Evolutionary conservation across 2,113 vertebrate genomes (phyloP).

Genomic region (Ranitomeya imitator): DNA sequence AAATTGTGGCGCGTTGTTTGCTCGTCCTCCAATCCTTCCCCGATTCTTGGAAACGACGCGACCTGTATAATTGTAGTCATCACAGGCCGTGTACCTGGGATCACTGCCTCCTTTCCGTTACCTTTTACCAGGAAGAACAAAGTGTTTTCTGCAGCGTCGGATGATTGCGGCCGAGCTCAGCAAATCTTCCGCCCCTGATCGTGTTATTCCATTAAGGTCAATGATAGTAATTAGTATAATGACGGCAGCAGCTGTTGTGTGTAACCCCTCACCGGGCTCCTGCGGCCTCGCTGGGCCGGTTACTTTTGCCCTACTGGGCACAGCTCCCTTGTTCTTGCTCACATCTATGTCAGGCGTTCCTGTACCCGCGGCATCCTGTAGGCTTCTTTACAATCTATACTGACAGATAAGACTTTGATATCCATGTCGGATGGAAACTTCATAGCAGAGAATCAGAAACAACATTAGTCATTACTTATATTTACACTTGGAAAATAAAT

Average conservation of each 20-base stretch:
- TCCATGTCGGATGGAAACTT: not conserved
- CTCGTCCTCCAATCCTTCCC: not conserved
- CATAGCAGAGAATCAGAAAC: not conserved
- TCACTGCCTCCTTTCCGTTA: not conserved
- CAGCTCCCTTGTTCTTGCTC: not conserved
- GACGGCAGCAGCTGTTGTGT: slow-evolving; percentile 14
- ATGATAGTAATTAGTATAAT: slow-evolving; percentile 39
- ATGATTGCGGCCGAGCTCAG: not conserved
- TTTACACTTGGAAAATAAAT: no score
- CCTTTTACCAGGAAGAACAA: not conserved
- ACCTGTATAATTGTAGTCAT: not conserved
- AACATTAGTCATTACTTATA: not conserved
- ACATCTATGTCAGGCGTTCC: not conserved
- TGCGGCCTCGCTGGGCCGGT: not conserved
- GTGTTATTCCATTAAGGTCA: slow-evolving; percentile 26
- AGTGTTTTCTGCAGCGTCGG: not conserved
- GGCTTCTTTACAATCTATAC: not conserved
- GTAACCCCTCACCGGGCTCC: not conserved
- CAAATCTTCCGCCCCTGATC: slow-evolving; percentile 7
- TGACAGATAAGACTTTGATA: not conserved
- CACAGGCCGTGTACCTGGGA: not conserved
- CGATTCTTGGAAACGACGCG: not conserved
- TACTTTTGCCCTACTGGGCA: slow-evolving; percentile 42
- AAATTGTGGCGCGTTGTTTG: not conserved
- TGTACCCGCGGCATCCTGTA: not conserved